These are phyloP conservation scores for Grammomys surdaster DNA, from an alignment of 2,113 vertebrate species.

Conservation along the genomic window DNA sequence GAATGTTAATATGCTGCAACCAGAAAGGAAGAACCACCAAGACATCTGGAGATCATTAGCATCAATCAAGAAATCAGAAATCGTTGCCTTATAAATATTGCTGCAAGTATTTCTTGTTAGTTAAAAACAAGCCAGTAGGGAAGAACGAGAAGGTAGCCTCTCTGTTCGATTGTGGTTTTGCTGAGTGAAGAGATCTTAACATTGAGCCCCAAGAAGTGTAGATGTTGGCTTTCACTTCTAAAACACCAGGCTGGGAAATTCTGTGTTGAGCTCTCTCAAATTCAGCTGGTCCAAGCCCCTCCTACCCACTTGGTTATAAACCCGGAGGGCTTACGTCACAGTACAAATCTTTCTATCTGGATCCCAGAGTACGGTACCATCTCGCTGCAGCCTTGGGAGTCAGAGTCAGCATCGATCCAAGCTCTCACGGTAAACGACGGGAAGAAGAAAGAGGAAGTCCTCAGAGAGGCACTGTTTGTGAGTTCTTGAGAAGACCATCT, in stretches of 20 bases:
- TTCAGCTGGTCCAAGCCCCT: neutral
- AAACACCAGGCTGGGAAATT: constrained; percentile 18
- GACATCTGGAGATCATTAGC: constrained; percentile 80
- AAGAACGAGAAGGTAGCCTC: constrained; percentile 26
- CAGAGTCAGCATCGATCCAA: neutral
- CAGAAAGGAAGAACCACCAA: constrained; percentile 45
- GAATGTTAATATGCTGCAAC: constrained; percentile 61
- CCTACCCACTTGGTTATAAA: neutral
- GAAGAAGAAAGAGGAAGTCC: constrained; percentile 2
- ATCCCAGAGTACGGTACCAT: accelerated
- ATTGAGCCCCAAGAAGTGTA: constrained; percentile 54
- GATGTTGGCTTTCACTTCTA: constrained; percentile 59
- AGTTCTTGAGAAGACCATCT: constrained; percentile 10
- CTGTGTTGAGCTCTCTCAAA: neutral
- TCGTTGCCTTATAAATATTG: constrained; percentile 46
- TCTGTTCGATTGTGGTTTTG: neutral
- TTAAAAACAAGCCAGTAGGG: constrained; percentile 38
- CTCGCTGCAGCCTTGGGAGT: neutral
- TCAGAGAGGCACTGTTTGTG: neutral
- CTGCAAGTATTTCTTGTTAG: constrained; percentile 46
- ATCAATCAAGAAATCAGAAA: constrained; percentile 70
- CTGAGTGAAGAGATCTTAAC: constrained; percentile 64
- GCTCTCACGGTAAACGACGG: neutral
- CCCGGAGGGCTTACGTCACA: neutral
- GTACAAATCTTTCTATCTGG: neutral